Evolutionary conservation across 2,888 invertebrate genomes (phyloP).

Genomic region (Tetrapedia diversipes): DNA sequence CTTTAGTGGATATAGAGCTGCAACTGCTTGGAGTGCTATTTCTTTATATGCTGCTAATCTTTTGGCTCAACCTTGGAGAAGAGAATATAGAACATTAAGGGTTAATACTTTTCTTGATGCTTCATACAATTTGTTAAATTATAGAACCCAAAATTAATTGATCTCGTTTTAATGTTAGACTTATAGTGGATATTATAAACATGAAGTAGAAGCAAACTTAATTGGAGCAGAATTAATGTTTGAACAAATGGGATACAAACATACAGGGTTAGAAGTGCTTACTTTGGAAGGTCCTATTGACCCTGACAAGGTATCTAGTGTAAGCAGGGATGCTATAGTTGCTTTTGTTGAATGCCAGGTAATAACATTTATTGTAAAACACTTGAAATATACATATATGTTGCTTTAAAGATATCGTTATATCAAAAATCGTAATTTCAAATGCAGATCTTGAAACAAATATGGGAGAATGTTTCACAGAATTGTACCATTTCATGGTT

Average conservation of each 20-base stretch:
- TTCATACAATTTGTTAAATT: slow-evolving; percentile 16
- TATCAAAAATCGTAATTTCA: slow-evolving; percentile 26
- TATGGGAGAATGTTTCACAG: slow-evolving; percentile 88
- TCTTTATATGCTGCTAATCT: slow-evolving; percentile 94
- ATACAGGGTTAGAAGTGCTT: slow-evolving; percentile 85
- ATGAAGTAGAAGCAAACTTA: slow-evolving; percentile 92
- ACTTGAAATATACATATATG: not conserved
- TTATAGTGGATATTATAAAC: slow-evolving; percentile 94
- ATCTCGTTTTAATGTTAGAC: slow-evolving; percentile 84
- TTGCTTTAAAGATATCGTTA: not conserved
- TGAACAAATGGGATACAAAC: slow-evolving; percentile 92
- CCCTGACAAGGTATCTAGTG: slow-evolving; percentile 90
- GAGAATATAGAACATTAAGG: slow-evolving; percentile 92
- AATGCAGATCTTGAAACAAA: slow-evolving; percentile 89
- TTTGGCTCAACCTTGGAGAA: slow-evolving; percentile 94
- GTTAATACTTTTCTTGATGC: slow-evolving; percentile 83
- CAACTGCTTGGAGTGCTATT: slow-evolving; percentile 92
- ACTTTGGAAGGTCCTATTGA: slow-evolving; percentile 90
- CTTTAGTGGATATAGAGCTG: slow-evolving; percentile 92
- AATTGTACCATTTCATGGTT: slow-evolving; percentile 86
- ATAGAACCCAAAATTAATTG: slow-evolving; percentile 39
- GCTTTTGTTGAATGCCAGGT: slow-evolving; percentile 95
- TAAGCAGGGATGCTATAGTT: slow-evolving; percentile 92
- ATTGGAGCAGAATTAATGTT: slow-evolving; percentile 91
- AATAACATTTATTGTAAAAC: slow-evolving; percentile 34